Base-by-base conservation (phyloP, 2,888 invertebrate species). In the Phyllotreta striolata region DNA sequence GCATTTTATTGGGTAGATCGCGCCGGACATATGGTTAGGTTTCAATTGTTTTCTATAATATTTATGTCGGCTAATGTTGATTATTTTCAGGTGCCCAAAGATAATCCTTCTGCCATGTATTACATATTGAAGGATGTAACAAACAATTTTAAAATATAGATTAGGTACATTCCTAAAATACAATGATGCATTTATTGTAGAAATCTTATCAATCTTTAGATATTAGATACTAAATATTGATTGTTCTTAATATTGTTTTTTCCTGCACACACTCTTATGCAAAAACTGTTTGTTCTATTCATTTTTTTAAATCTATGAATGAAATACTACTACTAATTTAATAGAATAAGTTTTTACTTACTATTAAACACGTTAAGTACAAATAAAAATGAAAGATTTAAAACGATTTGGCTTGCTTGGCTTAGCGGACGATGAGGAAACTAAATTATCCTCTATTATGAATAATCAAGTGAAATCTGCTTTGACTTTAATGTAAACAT, bases 1-100 rank as follows among this genome's bases (percentile, higher is more conserved):
- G 82, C 86, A 55, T 88, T 93, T 79, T 93, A 89, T 79, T 93
- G 91, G 89, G 87, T 93, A 63, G 85, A 91, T 66, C 83, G 89
- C 69, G 89, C 92, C 64, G 93, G 93, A 35, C 93, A 93, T 75
- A 55, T 47, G 13, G 47, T 47, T 34, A 9, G 47, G 1, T 47
- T 14, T 9, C 38, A n/a, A 10, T 51, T 35, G 6, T 3, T 9
- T 41, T 41, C 2, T 41, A 41, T 41, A 6, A n/a, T 41, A 41
- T 10, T 41, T 41, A 41, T 41, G 10, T 41, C 3, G 35, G 12
- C 5, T 51, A 3, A 51, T 49, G 24, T 49, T n/a, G 44, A 49
- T 59, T 39, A 10, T 43, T 72, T 72, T 55, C 57, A 74, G 75
- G 73, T 73, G 5, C 74, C 75, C 6, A n/a, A 52, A 2, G 74